Conservation (phyloP, 2,888 invertebrate genomes). For the Tineola bisselliella region DNA sequence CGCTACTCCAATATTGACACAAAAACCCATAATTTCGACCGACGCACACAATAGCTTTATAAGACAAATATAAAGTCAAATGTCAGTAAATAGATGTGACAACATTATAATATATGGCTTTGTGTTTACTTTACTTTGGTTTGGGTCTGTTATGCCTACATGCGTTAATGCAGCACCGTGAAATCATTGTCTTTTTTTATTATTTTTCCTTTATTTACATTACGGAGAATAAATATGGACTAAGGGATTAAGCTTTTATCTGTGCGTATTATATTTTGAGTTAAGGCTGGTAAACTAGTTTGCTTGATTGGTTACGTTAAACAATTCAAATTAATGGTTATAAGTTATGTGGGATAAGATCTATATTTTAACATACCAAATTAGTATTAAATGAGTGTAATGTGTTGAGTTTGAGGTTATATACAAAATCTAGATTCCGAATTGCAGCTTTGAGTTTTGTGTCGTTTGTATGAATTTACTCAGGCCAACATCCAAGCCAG, state of each 20-base stretch:
- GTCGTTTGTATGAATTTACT: too few species aligned
- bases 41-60: constrained; percentile 66
- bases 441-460: too few species aligned
- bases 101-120: constrained; percentile 66
- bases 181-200: constrained; percentile 63
- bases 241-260: constrained; percentile 47
- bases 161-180: constrained; percentile 65
- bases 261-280: constrained; percentile 14
- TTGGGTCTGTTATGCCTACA: constrained; percentile 62
- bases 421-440: too few species aligned
- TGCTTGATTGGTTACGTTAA: too few species aligned
- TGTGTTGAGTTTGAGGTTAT: too few species aligned
- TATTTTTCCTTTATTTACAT: constrained; percentile 20
- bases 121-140: constrained; percentile 55
- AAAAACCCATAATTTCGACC: constrained; percentile 65
- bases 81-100: constrained; percentile 66
- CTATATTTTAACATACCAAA: too few species aligned
- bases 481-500: too few species aligned
- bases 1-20: constrained; percentile 57
- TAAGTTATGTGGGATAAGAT: too few species aligned
- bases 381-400: too few species aligned
- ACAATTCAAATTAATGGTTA: too few species aligned
- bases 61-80: constrained; percentile 66
- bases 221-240: constrained; percentile 62
- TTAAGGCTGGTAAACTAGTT: too few species aligned